Percentiles rank a stretch among this genome's conserved stretches.
Conservation (phyloP, 2,888 invertebrate species). For the Oligia strigilis region DNA sequence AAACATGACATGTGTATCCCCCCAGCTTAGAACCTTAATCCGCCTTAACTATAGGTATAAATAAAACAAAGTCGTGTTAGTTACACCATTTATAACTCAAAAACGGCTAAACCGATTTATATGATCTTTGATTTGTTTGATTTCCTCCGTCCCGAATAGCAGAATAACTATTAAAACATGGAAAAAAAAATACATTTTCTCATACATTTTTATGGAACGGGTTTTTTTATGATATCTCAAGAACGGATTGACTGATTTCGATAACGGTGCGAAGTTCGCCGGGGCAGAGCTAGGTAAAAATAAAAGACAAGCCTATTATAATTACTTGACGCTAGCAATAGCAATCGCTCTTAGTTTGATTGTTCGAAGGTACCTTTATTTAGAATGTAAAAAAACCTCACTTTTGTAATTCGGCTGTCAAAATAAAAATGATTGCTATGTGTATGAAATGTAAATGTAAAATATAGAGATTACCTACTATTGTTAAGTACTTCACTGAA, state of each 20-base stretch:
- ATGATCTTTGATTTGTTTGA: too few relatives aligned
- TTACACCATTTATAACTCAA: too few relatives aligned
- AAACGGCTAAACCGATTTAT: too few relatives aligned
- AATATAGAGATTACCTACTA: constrained; percentile 2
- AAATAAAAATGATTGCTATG: background rate
- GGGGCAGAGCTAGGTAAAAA: background rate
- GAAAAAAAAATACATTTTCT: too few relatives aligned
- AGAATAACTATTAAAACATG: too few relatives aligned
- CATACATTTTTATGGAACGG: too few relatives aligned
- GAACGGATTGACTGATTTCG: too few relatives aligned
- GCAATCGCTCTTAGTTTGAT: constrained; percentile 12
- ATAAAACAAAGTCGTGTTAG: too few relatives aligned
- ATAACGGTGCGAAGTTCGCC: too few relatives aligned
- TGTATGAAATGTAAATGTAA: background rate
- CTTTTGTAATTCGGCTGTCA: background rate
- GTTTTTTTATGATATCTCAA: too few relatives aligned
- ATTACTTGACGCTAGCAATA: background rate
- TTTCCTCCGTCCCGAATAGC: too few relatives aligned
- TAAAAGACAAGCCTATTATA: background rate
- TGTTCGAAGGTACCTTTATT: background rate
- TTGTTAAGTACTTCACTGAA: background rate
- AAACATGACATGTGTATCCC: background rate
- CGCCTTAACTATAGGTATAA: too few relatives aligned
- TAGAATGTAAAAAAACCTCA: background rate
- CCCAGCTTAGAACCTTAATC: background rate